Conservation (phyloP, 2,797 vertebrate genomes). For the Heteromormyrus szaboi region DNA sequence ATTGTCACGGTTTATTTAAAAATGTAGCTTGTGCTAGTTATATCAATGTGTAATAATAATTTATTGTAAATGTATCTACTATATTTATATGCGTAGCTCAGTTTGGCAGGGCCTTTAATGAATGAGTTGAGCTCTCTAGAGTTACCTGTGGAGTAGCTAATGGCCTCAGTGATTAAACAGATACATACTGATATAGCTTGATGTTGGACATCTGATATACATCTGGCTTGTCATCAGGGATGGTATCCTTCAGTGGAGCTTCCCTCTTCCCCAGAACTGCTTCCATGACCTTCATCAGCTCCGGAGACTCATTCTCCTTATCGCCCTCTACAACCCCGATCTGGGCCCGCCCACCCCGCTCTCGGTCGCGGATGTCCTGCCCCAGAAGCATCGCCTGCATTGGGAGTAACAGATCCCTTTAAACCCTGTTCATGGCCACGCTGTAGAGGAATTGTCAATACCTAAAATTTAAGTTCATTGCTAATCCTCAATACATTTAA, state of each 20-base stretch:
- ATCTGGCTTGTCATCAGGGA: conserved; percentile 50
- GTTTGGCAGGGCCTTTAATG: neutral
- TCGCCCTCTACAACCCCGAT: conserved; percentile 70
- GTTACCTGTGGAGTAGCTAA: neutral
- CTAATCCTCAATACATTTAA: neutral
- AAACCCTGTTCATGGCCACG: neutral
- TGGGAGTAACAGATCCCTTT: neutral
- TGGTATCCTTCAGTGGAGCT: conserved; percentile 50
- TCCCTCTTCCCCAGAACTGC: conserved; percentile 68
- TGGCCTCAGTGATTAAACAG: neutral
- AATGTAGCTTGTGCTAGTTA: neutral
- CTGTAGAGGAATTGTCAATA: neutral
- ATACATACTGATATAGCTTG: conserved; percentile 74
- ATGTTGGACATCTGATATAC: conserved; percentile 55
- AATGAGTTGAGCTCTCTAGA: neutral
- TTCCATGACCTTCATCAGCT: conserved; percentile 77
- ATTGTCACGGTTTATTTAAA: neutral
- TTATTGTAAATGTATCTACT: neutral
- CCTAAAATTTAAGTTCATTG: neutral
- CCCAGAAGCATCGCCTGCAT: conserved; percentile 66
- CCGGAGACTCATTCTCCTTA: conserved; percentile 62
- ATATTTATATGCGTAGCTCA: neutral
- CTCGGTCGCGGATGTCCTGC: conserved; percentile 79
- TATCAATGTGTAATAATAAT: neutral
- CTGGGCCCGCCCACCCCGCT: conserved; percentile 74